These are phyloP conservation scores for Synanthedon myopaeformis DNA, from an alignment of 2,888 invertebrate species.

Conservation along the genomic window DNA sequence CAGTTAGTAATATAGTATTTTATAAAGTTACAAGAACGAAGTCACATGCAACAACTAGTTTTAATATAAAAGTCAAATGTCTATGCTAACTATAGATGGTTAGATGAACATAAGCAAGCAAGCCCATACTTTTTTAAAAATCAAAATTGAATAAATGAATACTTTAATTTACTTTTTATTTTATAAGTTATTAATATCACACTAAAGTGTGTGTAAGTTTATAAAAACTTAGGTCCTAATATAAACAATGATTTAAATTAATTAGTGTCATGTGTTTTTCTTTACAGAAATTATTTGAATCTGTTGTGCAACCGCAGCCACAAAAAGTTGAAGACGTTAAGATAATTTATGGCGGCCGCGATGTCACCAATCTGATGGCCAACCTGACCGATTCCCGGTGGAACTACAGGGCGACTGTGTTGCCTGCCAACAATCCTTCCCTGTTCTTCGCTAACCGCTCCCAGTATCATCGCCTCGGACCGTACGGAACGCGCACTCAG, in stretches of 20 bases:
- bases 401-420: slow-evolving; percentile 65
- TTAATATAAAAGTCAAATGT: too few relatives aligned
- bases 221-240: not conserved
- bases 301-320: slow-evolving; percentile 54
- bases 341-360: slow-evolving; percentile 63
- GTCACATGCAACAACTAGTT: too few relatives aligned
- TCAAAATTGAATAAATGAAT: too few relatives aligned
- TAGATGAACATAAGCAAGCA: too few relatives aligned
- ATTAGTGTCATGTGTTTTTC: not conserved
- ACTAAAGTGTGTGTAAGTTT: too few relatives aligned
- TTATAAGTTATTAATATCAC: too few relatives aligned
- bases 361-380: slow-evolving; percentile 70
- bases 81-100: too few relatives aligned
- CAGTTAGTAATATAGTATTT: too few relatives aligned
- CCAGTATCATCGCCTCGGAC: slow-evolving; percentile 71
- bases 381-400: slow-evolving; percentile 67
- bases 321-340: slow-evolving; percentile 47
- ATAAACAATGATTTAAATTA: not conserved
- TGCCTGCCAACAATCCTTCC: slow-evolving; percentile 69
- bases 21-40: too few relatives aligned
- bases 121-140: too few relatives aligned
- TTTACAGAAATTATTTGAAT: slow-evolving; percentile 59
- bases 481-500: slow-evolving; percentile 67
- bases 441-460: slow-evolving; percentile 74
- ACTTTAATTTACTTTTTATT: too few relatives aligned